These are phyloP conservation scores for Scylla paramamosain DNA, from an alignment of 1,140 invertebrate species.

Conservation along the genomic window DNA sequence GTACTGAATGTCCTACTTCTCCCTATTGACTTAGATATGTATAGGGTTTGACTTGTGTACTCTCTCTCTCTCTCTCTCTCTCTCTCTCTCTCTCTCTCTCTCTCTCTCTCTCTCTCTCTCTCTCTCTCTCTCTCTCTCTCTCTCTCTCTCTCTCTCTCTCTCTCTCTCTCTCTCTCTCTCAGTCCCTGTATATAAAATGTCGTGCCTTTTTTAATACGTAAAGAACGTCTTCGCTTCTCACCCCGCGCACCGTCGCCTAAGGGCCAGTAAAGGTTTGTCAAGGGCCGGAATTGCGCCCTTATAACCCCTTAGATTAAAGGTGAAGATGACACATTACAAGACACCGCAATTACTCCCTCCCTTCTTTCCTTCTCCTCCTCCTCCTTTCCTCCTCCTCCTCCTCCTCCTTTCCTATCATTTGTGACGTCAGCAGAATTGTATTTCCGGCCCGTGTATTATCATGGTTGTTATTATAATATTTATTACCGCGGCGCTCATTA, in stretches of 20 bases:
- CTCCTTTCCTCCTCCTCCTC: background rate
- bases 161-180: constrained; percentile 52
- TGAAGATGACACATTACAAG: background rate
- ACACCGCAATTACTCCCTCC: constrained; percentile 30
- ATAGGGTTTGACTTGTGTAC: too few species aligned
- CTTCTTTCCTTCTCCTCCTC: background rate
- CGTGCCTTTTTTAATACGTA: constrained; percentile 40
- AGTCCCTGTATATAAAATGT: constrained; percentile 43
- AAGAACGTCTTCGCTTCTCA: constrained; percentile 56
- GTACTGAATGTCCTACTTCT: too few species aligned
- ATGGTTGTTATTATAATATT: constrained; percentile 72
- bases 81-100: background rate
- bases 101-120: background rate
- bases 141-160: constrained; percentile 32
- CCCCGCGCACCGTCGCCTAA: constrained; percentile 29
- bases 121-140: constrained; percentile 13
- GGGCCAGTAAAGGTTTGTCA: background rate
- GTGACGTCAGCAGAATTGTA: constrained; percentile 69
- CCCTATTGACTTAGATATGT: too few species aligned
- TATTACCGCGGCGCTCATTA: constrained; percentile 65
- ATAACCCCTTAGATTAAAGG: constrained; percentile 15
- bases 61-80: background rate
- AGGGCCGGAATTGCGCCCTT: constrained; percentile 37
- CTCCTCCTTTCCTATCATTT: constrained; percentile 62
- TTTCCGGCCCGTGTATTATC: constrained; percentile 60